These are phyloP conservation scores for Coendou prehensilis DNA, from an alignment of 2,797 vertebrate species.

Conservation along the genomic window DNA sequence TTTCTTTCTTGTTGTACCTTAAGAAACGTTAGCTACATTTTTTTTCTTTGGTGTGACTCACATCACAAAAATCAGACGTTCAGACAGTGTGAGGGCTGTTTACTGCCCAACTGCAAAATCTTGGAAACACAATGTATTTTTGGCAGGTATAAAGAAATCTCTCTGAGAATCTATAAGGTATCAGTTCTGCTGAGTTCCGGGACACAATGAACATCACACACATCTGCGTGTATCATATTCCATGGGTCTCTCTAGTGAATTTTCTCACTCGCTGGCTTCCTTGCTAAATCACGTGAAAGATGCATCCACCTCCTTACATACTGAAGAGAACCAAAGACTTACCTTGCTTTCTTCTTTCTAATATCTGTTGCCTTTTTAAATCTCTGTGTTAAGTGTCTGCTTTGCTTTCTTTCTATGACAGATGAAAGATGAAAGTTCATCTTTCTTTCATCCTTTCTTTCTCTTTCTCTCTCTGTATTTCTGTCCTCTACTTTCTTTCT, in stretches of 20 bases:
- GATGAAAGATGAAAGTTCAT: not conserved
- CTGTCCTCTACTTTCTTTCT: not conserved
- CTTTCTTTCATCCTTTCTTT: not conserved
- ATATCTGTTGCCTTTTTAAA: not conserved
- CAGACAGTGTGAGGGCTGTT: not conserved
- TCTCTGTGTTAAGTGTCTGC: not conserved
- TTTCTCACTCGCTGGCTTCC: not conserved
- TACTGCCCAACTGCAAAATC: constrained; percentile 29
- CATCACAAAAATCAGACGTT: constrained; percentile 43
- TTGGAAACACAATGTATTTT: not conserved
- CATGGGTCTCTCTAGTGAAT: not conserved
- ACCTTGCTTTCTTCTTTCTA: not conserved
- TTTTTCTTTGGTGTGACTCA: not conserved
- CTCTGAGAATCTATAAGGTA: not conserved
- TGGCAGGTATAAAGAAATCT: not conserved
- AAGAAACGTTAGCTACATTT: not conserved
- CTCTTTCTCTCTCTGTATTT: not conserved
- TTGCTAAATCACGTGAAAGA: not conserved
- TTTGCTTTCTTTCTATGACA: constrained; percentile 6
- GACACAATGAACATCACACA: not conserved
- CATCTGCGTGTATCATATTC: too few species aligned
- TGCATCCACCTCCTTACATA: not conserved
- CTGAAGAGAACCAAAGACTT: not conserved
- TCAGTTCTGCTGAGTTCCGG: not conserved
- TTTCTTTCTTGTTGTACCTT: not conserved